Evolutionary conservation across 2,797 vertebrate genomes (phyloP).

Genomic region (Pristis pectinata): DNA sequence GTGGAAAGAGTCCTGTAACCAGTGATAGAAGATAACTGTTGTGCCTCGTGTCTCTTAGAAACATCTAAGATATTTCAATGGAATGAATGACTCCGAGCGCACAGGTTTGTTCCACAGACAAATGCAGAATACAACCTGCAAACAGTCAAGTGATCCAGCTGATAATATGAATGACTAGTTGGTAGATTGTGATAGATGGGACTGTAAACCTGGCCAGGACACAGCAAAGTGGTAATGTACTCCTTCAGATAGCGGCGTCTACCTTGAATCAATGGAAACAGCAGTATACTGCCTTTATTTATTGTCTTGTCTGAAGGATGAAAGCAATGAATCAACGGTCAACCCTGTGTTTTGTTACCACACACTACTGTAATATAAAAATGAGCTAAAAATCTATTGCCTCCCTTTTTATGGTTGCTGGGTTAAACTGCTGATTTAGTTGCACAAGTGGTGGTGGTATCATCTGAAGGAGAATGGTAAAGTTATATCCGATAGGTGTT

Average conservation of each 20-base stretch:
- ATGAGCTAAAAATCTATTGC: not conserved
- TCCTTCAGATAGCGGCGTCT: not conserved
- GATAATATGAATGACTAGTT: too few relatives aligned
- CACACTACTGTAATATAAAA: not conserved
- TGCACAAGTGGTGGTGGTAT: too few relatives aligned
- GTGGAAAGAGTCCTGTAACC: not conserved
- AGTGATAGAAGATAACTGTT: not conserved
- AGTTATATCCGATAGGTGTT: too few relatives aligned
- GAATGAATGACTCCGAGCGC: not conserved
- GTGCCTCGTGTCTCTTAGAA: not conserved
- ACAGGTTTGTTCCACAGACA: not conserved
- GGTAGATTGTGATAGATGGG: not conserved
- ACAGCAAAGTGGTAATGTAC: not conserved
- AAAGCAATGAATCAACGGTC: not conserved
- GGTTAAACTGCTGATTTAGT: not conserved
- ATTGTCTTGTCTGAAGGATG: not conserved
- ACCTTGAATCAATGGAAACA: not conserved
- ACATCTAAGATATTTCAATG: not conserved
- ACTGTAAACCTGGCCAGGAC: not conserved
- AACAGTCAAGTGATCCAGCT: not conserved
- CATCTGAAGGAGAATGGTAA: too few relatives aligned
- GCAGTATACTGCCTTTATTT: not conserved
- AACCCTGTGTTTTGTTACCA: too few relatives aligned
- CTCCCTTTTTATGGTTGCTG: not conserved
- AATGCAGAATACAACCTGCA: not conserved